Conservation (phyloP, 2,113 vertebrate genomes). For the Ailurus styani region DNA sequence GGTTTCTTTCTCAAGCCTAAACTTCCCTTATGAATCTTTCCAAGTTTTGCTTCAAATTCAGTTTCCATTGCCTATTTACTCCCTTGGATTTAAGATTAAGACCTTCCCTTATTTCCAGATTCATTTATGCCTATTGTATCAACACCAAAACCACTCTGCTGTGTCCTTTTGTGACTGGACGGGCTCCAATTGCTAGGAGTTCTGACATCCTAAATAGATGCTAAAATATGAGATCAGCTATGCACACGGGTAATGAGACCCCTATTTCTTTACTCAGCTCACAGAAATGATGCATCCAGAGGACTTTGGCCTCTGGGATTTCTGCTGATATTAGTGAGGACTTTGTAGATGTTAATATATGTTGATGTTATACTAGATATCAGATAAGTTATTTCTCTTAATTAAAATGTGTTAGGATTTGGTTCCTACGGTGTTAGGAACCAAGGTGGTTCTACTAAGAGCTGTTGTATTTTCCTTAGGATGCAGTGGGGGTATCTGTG, state of each 20-base stretch:
- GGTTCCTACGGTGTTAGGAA: not conserved
- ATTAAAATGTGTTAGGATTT: no score
- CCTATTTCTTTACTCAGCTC: not conserved
- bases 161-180: not conserved
- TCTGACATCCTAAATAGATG: not conserved
- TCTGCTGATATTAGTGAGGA: not conserved
- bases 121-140: not conserved
- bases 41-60: not conserved
- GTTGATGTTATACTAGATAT: not conserved
- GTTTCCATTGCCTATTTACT: not conserved
- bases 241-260: not conserved
- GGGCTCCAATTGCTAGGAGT: not conserved
- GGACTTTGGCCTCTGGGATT: not conserved
- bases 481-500: not conserved
- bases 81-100: not conserved
- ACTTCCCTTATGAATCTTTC: not conserved
- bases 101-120: not conserved
- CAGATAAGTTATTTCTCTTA: not conserved
- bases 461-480: not conserved
- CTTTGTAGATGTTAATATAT: not conserved
- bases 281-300: not conserved
- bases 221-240: not conserved
- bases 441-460: not conserved
- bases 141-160: not conserved
- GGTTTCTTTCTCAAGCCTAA: not conserved